These are phyloP conservation scores for Diadumene lineata DNA, from an alignment of 92 coral and sea anemone genomes.

Conservation along the genomic window DNA sequence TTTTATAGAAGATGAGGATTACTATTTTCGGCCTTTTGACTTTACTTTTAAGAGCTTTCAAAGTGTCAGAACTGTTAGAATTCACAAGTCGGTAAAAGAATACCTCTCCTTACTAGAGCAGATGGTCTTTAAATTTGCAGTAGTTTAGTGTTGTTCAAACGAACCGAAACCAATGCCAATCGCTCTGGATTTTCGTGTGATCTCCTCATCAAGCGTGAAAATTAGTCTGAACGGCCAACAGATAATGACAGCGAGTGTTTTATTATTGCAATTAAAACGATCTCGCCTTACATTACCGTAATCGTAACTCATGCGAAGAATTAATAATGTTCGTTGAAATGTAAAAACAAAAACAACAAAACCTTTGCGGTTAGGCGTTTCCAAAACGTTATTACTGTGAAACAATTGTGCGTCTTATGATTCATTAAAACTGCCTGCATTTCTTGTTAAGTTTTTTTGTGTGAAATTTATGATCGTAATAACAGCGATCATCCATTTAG, in stretches of 20 bases:
- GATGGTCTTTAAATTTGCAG: conserved; percentile 41
- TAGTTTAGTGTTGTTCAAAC: conserved; percentile 33
- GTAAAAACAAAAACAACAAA: conserved; percentile 4
- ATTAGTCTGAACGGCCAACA: background rate
- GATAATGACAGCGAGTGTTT: conserved; percentile 5
- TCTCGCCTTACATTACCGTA: conserved; percentile 1
- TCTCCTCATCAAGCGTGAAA: background rate
- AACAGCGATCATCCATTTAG: background rate
- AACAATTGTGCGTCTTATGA: conserved; percentile 5
- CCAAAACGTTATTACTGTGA: conserved; percentile 21
- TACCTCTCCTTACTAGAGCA: conserved; percentile 24
- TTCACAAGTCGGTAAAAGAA: conserved; percentile 14
- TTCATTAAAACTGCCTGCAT: conserved; percentile 7
- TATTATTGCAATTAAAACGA: conserved; percentile 7
- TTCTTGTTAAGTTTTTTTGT: background rate
- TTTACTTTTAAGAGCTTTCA: conserved; percentile 2
- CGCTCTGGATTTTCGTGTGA: conserved; percentile 32
- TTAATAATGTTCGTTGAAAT: conserved; percentile 15
- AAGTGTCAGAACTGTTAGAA: conserved; percentile 16
- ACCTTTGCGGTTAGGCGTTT: conserved; percentile 21
- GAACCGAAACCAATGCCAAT: conserved; percentile 33
- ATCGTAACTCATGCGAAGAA: conserved; percentile 19
- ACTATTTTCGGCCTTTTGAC: conserved; percentile 27
- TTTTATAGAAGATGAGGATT: conserved; percentile 4
- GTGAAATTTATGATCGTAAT: background rate